Evolutionary conservation across 2,888 invertebrate genomes (phyloP), one percentile per base, ranked within the genome.

Genomic region (Phengaris arion): DNA sequence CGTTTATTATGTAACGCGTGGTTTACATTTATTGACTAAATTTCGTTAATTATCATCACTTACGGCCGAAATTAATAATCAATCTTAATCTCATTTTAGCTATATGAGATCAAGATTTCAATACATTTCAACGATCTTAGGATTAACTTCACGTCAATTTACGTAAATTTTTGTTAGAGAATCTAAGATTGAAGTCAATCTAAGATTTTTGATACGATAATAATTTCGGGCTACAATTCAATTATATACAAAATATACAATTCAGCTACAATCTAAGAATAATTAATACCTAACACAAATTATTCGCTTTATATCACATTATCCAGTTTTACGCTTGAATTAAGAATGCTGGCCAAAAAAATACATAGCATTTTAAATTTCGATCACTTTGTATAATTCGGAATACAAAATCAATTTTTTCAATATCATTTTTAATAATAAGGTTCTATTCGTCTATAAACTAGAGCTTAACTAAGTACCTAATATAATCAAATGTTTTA

Each of bases 11-110:
- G 54, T 52, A 72, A 70, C 15, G 22, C 5, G 22, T 15, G 48
- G 51, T 22, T 70, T 51, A 51, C 51, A 68, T 48, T 70, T 70
- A 70, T 70, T 51, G 48, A 70, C 22, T 64, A 35, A 64, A 45
- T 64, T 64, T 35, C 35, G 35, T 64, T 35, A 12, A 64, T 35
- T 22, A 64, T 12, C 9, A 57, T 35, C 57, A 8, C 8, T 10
- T 22, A 8, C 9, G n/a, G n/a, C n/a, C n/a, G n/a, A n/a, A n/a
- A n/a, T 22, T 22, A 22, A 22, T 22, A 22, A 22, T 22, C 22
- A 22, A 22, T 22, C 22, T 22, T 22, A 22, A 22, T 22, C 22
- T 22, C 22, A 22, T 22, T 22, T 22, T 22, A 22, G 22, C 22
- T 22, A 22, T 22, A 22, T 22, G 22, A 22, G 22, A 22, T 22